Base-by-base conservation (phyloP, 2,797 vertebrate species). In the Pangasius macronema region DNA sequence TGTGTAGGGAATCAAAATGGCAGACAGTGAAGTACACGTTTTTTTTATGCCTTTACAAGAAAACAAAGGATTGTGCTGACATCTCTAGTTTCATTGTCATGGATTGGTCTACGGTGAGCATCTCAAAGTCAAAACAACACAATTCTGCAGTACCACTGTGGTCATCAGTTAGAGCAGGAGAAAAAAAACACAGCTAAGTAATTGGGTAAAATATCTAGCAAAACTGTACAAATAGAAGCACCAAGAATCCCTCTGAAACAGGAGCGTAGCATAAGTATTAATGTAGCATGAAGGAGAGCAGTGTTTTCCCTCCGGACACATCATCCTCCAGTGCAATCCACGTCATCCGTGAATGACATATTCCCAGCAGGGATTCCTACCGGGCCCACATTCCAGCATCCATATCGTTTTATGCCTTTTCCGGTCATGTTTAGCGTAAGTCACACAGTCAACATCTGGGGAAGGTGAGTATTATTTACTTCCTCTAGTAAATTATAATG, bases 321-420 rank as follows among this genome's bases (percentile, higher is more conserved):
- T 87, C 57, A 87, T 85, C 70, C 82, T 63, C 68, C 18, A 80
- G 76, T 57, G 82, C 82, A 83, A 36, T 81, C 85, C 88, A 87
- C 79, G 82, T 63, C 42, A 87, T 6, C 82, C 82, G 59, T 86
- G 81, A 89, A 89, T 91, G 91, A 86, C 91, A 90, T 93, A 89
- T 91, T 88, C 87, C 88, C 11, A 83, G 76, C 39, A 72, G 70
- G 77, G 65, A 87, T 67, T 85, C 82, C 85, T 86, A 68, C 73
- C 11, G 65, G 53, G 42, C 53, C 59, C 27, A 84, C 88, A 84
- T 92, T 90, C 89, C 67, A 75, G 24, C 90, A 88, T 55, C 85
- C 91, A 90, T 92, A 1, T 81, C 90, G 88, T 91, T 93, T 87
- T 85, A 86, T 88, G 51, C 72, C 57, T 67, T 53, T 72, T 73